phyloP scores from a whole-genome alignment of 2,797 vertebrate genomes.

The Dipus sagitta region DNA sequence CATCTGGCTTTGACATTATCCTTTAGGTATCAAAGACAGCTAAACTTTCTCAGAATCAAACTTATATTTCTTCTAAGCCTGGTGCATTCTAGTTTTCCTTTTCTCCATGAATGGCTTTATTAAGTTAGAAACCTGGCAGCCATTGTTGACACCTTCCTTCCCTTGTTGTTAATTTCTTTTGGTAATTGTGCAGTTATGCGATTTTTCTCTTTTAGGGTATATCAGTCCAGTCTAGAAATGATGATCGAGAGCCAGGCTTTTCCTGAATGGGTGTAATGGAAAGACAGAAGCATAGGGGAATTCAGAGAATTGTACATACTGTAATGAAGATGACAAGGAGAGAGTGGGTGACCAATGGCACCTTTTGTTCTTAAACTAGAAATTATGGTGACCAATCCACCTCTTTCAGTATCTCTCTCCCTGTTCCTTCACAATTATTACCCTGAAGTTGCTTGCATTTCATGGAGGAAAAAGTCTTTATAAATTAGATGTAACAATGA shows the following conservation, averaged over 20 bases:
- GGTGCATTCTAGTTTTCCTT: conserved; percentile 17
- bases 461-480: background rate
- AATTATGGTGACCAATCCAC: background rate
- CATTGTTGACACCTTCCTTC: background rate
- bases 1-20: background rate
- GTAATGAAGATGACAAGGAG: background rate
- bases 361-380: background rate
- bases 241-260: conserved; percentile 6
- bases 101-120: background rate
- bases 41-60: conserved; percentile 27
- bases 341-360: background rate
- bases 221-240: background rate
- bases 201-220: background rate
- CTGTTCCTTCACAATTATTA: conserved; percentile 45
- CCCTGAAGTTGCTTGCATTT: background rate
- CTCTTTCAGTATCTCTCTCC: background rate
- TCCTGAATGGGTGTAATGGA: background rate
- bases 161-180: too few species aligned
- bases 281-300: background rate
- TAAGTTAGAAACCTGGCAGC: background rate
- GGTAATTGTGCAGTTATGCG: background rate
- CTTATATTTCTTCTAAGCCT: background rate
- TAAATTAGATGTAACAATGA: background rate
- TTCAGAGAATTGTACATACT: background rate
- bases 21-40: background rate